Evolutionary conservation across 2,113 vertebrate species (phyloP).

Genomic region (Poeciliopsis prolifica): DNA sequence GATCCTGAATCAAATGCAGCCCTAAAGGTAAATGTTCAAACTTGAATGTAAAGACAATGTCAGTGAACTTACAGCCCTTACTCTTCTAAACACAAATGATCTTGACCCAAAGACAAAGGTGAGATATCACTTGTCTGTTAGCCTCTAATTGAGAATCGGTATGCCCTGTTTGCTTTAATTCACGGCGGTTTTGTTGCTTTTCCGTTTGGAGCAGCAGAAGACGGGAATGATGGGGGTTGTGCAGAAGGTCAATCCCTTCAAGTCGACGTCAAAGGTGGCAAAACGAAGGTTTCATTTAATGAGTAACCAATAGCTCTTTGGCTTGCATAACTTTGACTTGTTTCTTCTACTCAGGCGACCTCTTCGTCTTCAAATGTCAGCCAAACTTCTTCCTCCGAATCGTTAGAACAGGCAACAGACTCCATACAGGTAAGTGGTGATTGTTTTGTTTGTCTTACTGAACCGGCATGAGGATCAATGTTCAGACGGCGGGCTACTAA

Average conservation of each 20-base stretch:
- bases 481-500: too few species aligned
- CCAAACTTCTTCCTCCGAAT: constrained; percentile 50
- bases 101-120: constrained; percentile 15
- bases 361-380: background rate
- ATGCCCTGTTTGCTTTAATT: accelerated
- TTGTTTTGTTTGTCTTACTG: too few species aligned
- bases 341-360: constrained; percentile 11
- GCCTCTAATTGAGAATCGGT: background rate
- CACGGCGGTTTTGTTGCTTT: background rate
- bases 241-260: constrained; percentile 72
- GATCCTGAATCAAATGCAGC: background rate
- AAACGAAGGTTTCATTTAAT: background rate
- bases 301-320: too few species aligned
- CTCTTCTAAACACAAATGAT: constrained; percentile 6
- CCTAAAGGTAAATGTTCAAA: constrained; percentile 36
- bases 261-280: constrained; percentile 61
- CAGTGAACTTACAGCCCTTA: too few species aligned
- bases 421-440: constrained; percentile 44
- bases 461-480: too few species aligned
- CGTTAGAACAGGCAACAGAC: constrained; percentile 30
- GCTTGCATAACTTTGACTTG: background rate
- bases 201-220: constrained; percentile 29
- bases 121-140: background rate
- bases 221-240: constrained; percentile 56
- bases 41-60: background rate